These are phyloP conservation scores for Microctonus aethiopoides DNA, from an alignment of 2,888 invertebrate genomes.

Conservation along the genomic window DNA sequence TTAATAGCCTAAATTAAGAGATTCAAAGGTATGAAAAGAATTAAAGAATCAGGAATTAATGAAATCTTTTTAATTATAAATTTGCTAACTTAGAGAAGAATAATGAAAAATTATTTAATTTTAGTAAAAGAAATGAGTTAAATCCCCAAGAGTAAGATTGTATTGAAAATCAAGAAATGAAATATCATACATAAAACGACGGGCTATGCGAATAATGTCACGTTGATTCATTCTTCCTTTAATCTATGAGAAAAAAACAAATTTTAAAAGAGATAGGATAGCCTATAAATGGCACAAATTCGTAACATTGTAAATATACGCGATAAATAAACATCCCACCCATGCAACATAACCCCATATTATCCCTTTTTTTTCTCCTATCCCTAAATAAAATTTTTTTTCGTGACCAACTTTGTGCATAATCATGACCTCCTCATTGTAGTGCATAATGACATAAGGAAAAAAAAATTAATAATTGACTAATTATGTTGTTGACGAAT, in stretches of 20 bases:
- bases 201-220: conserved; percentile 21
- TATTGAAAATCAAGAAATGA: not conserved
- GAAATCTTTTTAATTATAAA: not conserved
- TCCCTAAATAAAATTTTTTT: conserved; percentile 47
- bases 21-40: conserved; percentile 7
- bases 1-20: not conserved
- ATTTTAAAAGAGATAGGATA: conserved; percentile 15
- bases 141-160: not conserved
- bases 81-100: not conserved
- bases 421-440: conserved; percentile 59
- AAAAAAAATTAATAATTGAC: conserved; percentile 61
- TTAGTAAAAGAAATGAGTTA: not conserved
- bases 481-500: conserved; percentile 68
- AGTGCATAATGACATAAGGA: conserved; percentile 44
- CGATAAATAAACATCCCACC: conserved; percentile 57
- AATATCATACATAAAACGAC: not conserved
- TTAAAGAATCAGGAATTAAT: not conserved
- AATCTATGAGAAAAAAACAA: conserved; percentile 51
- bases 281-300: conserved; percentile 54
- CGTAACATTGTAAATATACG: conserved; percentile 66
- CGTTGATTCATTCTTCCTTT: conserved; percentile 59
- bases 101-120: not conserved
- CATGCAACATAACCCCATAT: conserved; percentile 59
- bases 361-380: conserved; percentile 46
- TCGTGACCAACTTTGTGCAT: conserved; percentile 66